These are phyloP conservation scores for Meriones psammophilus DNA, from an alignment of 2,797 vertebrate species.

Conservation along the genomic window DNA sequence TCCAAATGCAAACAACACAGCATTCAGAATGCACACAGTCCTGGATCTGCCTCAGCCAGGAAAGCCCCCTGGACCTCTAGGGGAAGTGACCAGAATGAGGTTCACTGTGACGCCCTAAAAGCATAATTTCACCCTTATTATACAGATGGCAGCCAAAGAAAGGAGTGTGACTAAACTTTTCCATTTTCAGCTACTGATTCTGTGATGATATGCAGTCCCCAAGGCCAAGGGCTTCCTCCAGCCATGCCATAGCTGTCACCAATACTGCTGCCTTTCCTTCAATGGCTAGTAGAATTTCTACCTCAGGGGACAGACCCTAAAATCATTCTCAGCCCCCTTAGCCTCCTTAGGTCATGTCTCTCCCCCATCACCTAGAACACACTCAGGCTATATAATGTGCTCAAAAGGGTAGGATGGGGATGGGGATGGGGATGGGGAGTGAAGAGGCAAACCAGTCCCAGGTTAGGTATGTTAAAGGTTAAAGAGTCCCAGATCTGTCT, in stretches of 20 bases:
- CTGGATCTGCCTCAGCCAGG: neutral
- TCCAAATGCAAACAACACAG: neutral
- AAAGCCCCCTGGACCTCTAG: neutral
- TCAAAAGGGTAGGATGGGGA: neutral
- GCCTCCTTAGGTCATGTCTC: neutral
- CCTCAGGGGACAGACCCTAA: neutral
- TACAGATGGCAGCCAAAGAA: slow-evolving; percentile 59
- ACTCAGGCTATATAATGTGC: neutral
- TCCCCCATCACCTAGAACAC: neutral
- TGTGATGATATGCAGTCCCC: slow-evolving; percentile 42
- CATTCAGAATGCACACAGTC: neutral
- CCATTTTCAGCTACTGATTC: slow-evolving; percentile 55
- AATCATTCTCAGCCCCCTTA: neutral
- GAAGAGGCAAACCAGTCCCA: slow-evolving; percentile 36
- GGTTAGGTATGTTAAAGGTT: slow-evolving; percentile 60
- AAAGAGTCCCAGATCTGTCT: slow-evolving; percentile 44
- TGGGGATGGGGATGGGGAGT: neutral
- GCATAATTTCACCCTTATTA: slow-evolving; percentile 50
- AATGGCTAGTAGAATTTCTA: neutral
- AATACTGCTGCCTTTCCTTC: neutral
- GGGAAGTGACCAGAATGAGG: slow-evolving; percentile 18
- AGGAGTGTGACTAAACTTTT: slow-evolving; percentile 67
- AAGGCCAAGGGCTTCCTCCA: slow-evolving; percentile 28
- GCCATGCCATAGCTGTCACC: neutral
- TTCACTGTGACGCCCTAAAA: neutral